Base-by-base conservation (phyloP, 2,797 vertebrate genomes). In the Hyperoplus lanceolatus region DNA sequence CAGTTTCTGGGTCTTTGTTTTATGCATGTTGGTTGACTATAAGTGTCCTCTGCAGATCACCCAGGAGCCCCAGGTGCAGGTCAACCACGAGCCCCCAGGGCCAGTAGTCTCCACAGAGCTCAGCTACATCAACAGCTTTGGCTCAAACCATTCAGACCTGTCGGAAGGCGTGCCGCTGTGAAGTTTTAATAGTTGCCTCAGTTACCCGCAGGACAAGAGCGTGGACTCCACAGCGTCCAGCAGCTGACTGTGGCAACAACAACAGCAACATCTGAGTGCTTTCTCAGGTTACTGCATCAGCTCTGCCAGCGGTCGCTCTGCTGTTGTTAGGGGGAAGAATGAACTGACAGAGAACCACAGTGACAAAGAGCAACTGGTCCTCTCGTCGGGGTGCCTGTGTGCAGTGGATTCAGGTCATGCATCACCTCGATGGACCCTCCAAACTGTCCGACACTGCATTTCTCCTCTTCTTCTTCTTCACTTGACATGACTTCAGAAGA, bases 81-180 rank as follows among this genome's bases (percentile, higher is more conserved):
- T 93, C 16, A 80, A 82, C 50, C 89, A 93, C 63, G 88, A 94
- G 48, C 89, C 29, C 29, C 29, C 29, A 3, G 29, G 29, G 29
- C 29, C 29, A 29, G 29, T 29, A 29, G 29, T 85, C 1, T 41
- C 89, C 39, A 93, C 93, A 5, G 94, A 94, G 75, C 87, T 95
- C 83, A 90, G 92, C 60, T 91, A 90, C 81, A 92, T 93, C 69
- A 92, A 86, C 75, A 94, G 91, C 72, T 96, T 83, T 0, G 94
- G 94, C 78, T 96, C 95, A 66, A 93, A 83, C 82, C 94, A 95
- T 55, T 96, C 96, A 12, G 96, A 96, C 84, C 90, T 96, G n/a
- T 96, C 96, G 3, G 96, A 96, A 0, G 95, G 94, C 0, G 94
- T 96, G 1, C 90, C 94, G 0, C 89, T 96, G 71, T 96, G 84